These are phyloP conservation scores for Rhynchomys soricoides DNA, from an alignment of 2,113 vertebrate genomes.

Conservation along the genomic window DNA sequence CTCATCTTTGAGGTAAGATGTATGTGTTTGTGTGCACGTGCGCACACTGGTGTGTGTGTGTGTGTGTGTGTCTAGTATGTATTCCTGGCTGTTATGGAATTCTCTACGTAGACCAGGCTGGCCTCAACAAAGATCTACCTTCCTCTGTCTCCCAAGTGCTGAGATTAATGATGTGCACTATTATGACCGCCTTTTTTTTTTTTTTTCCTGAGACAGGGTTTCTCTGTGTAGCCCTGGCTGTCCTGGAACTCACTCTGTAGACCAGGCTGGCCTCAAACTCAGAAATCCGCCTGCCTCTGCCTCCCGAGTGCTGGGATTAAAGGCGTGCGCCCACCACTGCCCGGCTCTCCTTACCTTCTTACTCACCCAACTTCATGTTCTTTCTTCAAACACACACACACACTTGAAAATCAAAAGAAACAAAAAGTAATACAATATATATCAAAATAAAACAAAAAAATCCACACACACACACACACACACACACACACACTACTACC, in stretches of 20 bases:
- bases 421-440: background rate
- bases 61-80: background rate
- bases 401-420: background rate
- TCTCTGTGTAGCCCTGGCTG: background rate
- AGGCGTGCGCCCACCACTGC: background rate
- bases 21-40: background rate
- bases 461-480: background rate
- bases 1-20: background rate
- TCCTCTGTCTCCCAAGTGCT: background rate
- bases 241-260: background rate
- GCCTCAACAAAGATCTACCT: background rate
- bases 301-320: background rate
- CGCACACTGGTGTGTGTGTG: background rate
- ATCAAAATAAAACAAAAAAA: background rate
- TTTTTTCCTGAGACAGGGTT: background rate
- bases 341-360: background rate
- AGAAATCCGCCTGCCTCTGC: background rate
- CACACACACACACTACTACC: background rate
- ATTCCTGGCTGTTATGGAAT: background rate
- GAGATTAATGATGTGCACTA: background rate
- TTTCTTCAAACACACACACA: background rate
- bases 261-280: background rate
- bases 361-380: background rate
- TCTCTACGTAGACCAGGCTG: background rate
- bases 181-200: background rate